These are phyloP conservation scores for Ormyrus thymus DNA, from an alignment of 2,888 invertebrate genomes.

Conservation along the genomic window DNA sequence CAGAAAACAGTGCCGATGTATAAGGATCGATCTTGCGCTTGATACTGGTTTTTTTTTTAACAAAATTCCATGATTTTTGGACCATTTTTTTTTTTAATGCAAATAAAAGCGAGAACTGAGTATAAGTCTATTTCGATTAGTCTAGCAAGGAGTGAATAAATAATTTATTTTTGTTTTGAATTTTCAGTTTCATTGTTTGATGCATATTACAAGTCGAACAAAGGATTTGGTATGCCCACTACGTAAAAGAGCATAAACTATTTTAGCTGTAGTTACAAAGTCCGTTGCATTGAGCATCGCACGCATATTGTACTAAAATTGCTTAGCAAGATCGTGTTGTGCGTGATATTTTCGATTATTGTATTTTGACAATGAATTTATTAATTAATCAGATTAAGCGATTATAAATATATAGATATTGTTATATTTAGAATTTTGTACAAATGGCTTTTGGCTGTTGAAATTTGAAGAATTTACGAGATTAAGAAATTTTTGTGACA, in stretches of 20 bases:
- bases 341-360: constrained; percentile 62
- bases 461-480: constrained; percentile 58
- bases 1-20: not conserved
- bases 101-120: no score
- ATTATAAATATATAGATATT: constrained; percentile 57
- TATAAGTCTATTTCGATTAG: no score
- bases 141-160: no score
- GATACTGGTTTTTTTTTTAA: no score
- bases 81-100: no score
- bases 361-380: constrained; percentile 56
- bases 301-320: constrained; percentile 60
- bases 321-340: constrained; percentile 63
- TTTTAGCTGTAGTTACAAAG: constrained; percentile 57
- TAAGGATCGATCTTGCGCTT: no score
- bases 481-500: constrained; percentile 41
- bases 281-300: constrained; percentile 11
- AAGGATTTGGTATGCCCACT: constrained; percentile 10
- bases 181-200: no score
- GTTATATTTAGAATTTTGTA: constrained; percentile 71
- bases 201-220: not conserved
- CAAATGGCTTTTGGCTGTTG: constrained; percentile 68
- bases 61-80: no score
- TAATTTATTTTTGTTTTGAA: no score
- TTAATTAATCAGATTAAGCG: constrained; percentile 52
- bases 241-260: constrained; percentile 29